Conservation (phyloP, 2,888 invertebrate species). For the Trissoscelio sp. region DNA sequence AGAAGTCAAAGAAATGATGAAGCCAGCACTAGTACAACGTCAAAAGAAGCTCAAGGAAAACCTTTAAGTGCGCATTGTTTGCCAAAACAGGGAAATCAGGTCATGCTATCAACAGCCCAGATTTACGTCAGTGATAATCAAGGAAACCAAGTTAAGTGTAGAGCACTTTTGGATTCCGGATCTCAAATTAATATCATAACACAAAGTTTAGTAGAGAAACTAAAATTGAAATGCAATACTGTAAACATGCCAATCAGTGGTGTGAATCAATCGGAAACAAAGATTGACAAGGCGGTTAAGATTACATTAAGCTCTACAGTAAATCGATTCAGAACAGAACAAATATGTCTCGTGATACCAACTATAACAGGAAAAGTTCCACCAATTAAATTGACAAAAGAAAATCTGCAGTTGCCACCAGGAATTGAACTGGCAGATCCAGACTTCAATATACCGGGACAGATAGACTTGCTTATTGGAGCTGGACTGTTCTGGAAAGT, state of each 20-base stretch:
- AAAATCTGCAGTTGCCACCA: background rate
- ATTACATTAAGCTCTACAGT: conserved; percentile 5
- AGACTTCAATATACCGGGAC: background rate
- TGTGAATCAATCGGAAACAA: background rate
- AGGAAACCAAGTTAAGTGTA: conserved; percentile 4
- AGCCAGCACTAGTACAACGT: background rate
- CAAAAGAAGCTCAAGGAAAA: too few relatives aligned
- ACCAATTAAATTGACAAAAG: background rate
- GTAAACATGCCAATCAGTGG: background rate
- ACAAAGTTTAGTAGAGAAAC: background rate
- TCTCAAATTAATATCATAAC: conserved; percentile 27
- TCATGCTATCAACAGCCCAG: background rate
- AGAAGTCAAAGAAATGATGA: background rate
- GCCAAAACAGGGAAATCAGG: background rate
- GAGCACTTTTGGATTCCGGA: conserved; percentile 28
- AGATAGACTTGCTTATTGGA: background rate
- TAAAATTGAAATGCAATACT: background rate
- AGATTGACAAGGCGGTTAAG: background rate
- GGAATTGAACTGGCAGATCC: conserved; percentile 6
- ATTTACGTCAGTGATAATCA: conserved; percentile 22
- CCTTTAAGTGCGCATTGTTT: conserved; percentile 16
- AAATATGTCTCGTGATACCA: conserved; percentile 1
- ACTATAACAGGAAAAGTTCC: background rate
- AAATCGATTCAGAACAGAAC: background rate
- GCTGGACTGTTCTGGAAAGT: background rate